A percentile compares a stretch with the other conserved stretches of the same genome.
These are phyloP conservation scores for Drosophila mimetica DNA, from an alignment of 2,888 invertebrate species.

Conservation along the genomic window DNA sequence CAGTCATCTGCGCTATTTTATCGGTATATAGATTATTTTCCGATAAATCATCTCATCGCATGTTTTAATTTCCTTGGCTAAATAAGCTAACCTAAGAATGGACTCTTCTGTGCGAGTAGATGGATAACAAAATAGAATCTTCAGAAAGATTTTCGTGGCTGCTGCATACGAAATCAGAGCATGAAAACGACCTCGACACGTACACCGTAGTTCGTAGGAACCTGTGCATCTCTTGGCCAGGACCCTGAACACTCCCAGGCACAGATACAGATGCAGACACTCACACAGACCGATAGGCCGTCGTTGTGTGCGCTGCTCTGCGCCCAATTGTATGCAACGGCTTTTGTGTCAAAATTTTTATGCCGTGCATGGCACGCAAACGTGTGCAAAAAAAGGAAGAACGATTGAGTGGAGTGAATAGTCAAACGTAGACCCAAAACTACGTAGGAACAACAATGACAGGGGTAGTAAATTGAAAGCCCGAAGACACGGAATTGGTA, in stretches of 20 bases:
- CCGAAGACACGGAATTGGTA: constrained; percentile 59
- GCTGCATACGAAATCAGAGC: constrained; percentile 71
- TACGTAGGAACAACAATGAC: constrained; percentile 57
- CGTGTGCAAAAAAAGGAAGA: constrained; percentile 62
- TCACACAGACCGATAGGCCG: constrained; percentile 26
- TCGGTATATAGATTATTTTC: background rate
- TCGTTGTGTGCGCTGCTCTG: constrained; percentile 30
- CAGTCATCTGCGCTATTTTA: no score
- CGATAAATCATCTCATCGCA: background rate
- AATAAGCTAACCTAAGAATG: background rate
- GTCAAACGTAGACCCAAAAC: constrained; percentile 64
- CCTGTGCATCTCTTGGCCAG: background rate
- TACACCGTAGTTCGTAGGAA: background rate
- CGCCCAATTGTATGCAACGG: constrained; percentile 71
- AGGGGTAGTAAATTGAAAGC: constrained; percentile 72
- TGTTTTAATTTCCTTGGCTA: background rate
- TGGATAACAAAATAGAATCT: constrained; percentile 1
- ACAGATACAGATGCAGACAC: constrained; percentile 28
- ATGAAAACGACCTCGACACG: constrained; percentile 63
- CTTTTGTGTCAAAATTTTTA: constrained; percentile 78
- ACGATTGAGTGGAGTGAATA: constrained; percentile 19
- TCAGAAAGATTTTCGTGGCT: constrained; percentile 12
- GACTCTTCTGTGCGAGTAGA: background rate
- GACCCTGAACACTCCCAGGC: constrained; percentile 1
- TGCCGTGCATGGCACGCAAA: constrained; percentile 76